Conservation (phyloP, 2,113 vertebrate species). For the Pelecanus crispus region DNA sequence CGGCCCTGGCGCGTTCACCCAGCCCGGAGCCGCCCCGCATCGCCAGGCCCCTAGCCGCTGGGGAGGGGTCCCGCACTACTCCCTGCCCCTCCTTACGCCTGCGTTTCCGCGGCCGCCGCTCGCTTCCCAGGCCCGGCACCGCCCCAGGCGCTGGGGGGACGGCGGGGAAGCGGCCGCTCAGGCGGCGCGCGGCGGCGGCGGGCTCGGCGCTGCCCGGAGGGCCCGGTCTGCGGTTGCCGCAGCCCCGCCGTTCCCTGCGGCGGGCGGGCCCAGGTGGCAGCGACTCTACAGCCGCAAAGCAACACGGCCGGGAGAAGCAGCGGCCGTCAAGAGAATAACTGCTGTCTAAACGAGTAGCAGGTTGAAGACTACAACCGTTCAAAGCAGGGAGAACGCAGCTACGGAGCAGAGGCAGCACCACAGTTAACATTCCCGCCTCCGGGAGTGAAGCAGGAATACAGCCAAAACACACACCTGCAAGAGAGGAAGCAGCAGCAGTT, state of each 20-base stretch:
- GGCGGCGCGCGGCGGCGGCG: not conserved
- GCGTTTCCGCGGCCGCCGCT: not conserved
- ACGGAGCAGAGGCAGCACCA: accelerated
- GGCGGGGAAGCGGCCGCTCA: too few relatives aligned
- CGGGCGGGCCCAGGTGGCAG: not conserved
- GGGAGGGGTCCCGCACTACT: not conserved
- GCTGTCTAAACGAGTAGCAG: accelerated
- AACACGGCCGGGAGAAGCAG: accelerated
- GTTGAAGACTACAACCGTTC: too few relatives aligned
- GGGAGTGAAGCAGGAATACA: accelerated
- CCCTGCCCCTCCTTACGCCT: not conserved
- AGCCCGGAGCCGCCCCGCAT: not conserved
- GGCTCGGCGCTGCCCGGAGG: not conserved
- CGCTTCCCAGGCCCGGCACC: not conserved
- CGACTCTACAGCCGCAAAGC: too few relatives aligned
- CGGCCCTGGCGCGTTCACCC: too few relatives aligned
- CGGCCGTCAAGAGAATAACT: accelerated
- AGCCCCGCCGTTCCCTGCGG: too few relatives aligned
- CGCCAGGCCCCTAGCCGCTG: not conserved
- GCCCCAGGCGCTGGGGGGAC: not conserved
- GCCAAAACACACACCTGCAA: accelerated
- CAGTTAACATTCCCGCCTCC: too few relatives aligned
- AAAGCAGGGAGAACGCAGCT: too few relatives aligned
- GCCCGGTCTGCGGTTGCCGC: not conserved
- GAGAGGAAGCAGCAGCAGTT: not conserved